These are phyloP conservation scores for Osedax fenrisi DNA, from an alignment of 2,888 invertebrate species.

Conservation along the genomic window DNA sequence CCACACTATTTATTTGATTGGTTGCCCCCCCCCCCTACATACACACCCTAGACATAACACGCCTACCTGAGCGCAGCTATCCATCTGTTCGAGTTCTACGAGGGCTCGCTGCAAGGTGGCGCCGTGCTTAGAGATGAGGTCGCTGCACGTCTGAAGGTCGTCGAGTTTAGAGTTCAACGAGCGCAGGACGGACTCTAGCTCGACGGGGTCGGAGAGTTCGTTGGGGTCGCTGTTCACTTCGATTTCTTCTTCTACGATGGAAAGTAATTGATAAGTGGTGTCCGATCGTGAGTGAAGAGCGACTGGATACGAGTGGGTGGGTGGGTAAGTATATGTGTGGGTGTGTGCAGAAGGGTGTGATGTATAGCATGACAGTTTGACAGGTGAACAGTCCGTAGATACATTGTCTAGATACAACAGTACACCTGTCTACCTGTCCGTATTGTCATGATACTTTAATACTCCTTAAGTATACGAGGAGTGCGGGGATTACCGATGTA, in stretches of 20 bases:
- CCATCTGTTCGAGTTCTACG: constrained; percentile 50
- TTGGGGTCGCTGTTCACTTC: constrained; percentile 38
- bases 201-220: constrained; percentile 51
- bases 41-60: no score
- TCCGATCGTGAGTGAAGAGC: not conserved
- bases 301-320: not conserved
- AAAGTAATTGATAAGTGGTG: not conserved
- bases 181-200: constrained; percentile 54
- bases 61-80: constrained; percentile 35
- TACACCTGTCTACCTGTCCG: no score
- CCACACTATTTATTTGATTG: no score
- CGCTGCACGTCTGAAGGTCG: constrained; percentile 78
- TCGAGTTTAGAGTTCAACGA: constrained; percentile 67
- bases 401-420: no score
- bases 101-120: constrained; percentile 61
- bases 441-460: no score
- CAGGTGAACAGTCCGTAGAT: no score
- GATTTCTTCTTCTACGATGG: constrained; percentile 62
- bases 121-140: constrained; percentile 77
- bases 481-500: no score
- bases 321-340: not conserved
- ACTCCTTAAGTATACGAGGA: no score
- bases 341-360: no score
- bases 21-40: no score
- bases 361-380: no score